Evolutionary conservation across 1,140 invertebrate genomes (phyloP).

Genomic region (Eciton burchellii): DNA sequence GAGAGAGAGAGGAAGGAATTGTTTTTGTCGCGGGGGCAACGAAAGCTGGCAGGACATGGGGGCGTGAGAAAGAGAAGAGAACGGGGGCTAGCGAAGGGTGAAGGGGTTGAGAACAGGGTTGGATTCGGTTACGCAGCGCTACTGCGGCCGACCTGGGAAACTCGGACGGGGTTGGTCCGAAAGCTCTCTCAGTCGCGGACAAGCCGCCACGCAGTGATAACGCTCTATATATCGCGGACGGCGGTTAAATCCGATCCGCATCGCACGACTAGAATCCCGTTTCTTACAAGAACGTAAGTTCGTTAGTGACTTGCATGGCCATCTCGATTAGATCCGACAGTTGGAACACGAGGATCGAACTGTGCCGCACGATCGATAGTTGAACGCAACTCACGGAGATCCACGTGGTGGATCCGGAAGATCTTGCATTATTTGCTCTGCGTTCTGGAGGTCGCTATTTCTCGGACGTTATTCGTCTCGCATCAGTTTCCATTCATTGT

Average conservation of each 20-base stretch:
- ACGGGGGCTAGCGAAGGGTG: neutral
- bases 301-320: neutral
- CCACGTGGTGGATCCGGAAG: slow-evolving; percentile 37
- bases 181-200: slow-evolving; percentile 76
- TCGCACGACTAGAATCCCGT: slow-evolving; percentile 11
- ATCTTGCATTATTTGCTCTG: neutral
- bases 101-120: slow-evolving; percentile 63
- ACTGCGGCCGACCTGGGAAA: slow-evolving; percentile 76
- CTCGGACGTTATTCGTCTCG: neutral
- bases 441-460: neutral
- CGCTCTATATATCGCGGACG: slow-evolving; percentile 60
- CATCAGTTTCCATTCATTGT: neutral
- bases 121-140: slow-evolving; percentile 70
- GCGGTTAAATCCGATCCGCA: slow-evolving; percentile 27
- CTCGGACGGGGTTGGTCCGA: slow-evolving; percentile 76
- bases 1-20: slow-evolving; percentile 48
- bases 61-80: slow-evolving; percentile 17
- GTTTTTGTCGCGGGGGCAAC: slow-evolving; percentile 64
- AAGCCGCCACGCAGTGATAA: slow-evolving; percentile 76
- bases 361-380: neutral
- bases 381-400: neutral
- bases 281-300: neutral
- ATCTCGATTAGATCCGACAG: neutral
- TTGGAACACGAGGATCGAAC: neutral
- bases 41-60: slow-evolving; percentile 45